A percentile compares a stretch with the other conserved stretches of the same genome.
phyloP scores from a whole-genome alignment of 2,888 invertebrate genomes.

The Acanthosepion esculentum region DNA sequence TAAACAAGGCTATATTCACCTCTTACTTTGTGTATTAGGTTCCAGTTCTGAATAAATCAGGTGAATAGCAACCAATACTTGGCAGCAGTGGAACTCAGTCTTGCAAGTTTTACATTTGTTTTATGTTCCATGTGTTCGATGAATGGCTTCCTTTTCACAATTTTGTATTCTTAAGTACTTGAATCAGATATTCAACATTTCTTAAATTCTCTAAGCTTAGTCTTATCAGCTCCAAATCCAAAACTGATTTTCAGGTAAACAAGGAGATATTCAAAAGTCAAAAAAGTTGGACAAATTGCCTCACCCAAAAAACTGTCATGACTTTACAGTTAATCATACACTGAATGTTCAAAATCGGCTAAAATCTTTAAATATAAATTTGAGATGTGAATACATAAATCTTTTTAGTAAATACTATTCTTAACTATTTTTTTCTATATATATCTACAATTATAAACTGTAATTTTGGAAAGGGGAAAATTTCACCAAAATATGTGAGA shows the following conservation, averaged over 20 bases:
- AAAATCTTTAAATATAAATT: too few relatives aligned
- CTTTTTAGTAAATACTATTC: too few relatives aligned
- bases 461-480: too few relatives aligned
- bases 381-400: too few relatives aligned
- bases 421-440: too few relatives aligned
- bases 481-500: too few relatives aligned
- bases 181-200: background rate
- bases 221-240: background rate
- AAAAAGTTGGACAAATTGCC: background rate
- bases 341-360: too few relatives aligned
- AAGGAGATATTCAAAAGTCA: background rate
- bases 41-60: background rate
- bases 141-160: background rate
- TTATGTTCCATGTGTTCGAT: background rate
- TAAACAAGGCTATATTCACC: background rate
- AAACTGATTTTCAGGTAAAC: background rate
- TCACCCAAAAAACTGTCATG: background rate
- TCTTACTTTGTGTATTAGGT: background rate
- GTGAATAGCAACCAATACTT: background rate
- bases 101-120: background rate
- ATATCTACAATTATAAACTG: too few relatives aligned
- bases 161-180: background rate
- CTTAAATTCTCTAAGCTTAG: background rate
- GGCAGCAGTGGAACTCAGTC: background rate
- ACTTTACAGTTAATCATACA: background rate